Percentiles rank a stretch among this genome's conserved stretches.
phyloP scores from a whole-genome alignment of 2,113 vertebrate species.

The Ellobius talpinus region DNA sequence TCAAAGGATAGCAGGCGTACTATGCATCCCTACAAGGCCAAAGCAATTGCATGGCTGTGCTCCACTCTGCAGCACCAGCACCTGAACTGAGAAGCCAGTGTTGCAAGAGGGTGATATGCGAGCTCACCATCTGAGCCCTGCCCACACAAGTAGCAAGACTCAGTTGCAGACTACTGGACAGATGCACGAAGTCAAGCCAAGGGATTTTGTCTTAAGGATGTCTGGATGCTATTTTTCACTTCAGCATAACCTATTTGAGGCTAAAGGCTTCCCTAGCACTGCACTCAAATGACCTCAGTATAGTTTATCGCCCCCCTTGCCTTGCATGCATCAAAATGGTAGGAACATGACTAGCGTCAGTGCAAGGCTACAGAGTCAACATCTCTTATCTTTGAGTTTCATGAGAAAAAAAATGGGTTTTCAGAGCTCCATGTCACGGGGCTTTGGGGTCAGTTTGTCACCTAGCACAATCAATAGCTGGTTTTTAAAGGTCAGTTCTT shows the following conservation, averaged over 20 bases:
- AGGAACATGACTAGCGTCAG: neutral
- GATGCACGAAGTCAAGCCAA: neutral
- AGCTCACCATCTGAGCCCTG: neutral
- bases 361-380: neutral
- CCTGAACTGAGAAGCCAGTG: neutral
- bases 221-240: conserved; percentile 20
- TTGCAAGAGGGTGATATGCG: neutral
- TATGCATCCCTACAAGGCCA: neutral
- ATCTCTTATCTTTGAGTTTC: neutral
- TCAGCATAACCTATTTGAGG: neutral
- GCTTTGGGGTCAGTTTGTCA: neutral
- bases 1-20: neutral
- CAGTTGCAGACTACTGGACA: neutral
- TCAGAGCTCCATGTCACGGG: neutral
- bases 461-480: neutral
- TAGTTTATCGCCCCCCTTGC: neutral
- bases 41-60: neutral
- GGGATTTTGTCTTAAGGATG: neutral
- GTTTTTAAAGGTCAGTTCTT: neutral
- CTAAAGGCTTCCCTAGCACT: neutral
- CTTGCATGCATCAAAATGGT: neutral
- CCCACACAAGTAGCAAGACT: neutral
- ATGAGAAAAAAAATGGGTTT: neutral
- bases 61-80: neutral
- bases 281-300: neutral